A percentile compares a stretch with the other conserved stretches of the same genome.
These are phyloP conservation scores for Alcedo quadribrachys DNA, from an alignment of 2,797 vertebrate genomes.

Conservation along the genomic window DNA sequence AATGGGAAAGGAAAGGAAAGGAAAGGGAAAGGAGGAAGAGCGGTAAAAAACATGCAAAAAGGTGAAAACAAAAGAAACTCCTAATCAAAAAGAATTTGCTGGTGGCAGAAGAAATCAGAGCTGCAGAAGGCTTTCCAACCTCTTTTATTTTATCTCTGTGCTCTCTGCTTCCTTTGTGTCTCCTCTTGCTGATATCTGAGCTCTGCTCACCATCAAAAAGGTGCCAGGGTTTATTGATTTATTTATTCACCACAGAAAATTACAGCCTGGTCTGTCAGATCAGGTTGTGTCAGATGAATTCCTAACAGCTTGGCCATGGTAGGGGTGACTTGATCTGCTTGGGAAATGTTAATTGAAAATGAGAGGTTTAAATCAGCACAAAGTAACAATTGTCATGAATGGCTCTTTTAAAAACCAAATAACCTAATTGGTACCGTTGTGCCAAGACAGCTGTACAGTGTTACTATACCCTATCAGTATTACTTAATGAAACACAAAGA, in stretches of 20 bases:
- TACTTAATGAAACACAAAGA: constrained; percentile 29
- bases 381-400: not conserved
- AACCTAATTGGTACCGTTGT: not conserved
- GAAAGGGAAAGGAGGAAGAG: not conserved
- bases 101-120: not conserved
- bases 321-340: not conserved
- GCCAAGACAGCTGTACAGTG: not conserved
- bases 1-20: too few species aligned
- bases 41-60: not conserved
- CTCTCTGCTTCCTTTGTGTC: not conserved
- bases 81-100: not conserved
- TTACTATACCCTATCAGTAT: not conserved
- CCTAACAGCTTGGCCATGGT: not conserved
- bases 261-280: not conserved
- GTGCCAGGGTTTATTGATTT: not conserved
- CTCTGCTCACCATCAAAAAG: not conserved
- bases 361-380: constrained; percentile 24
- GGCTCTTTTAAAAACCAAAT: not conserved
- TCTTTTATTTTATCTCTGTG: not conserved
- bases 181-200: not conserved
- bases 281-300: not conserved
- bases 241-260: not conserved
- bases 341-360: constrained; percentile 42
- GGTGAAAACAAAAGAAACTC: not conserved
- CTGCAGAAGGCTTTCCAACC: not conserved